Percentiles rank a stretch among this genome's conserved stretches.
Evolutionary conservation across 1,140 invertebrate species (phyloP).

Genomic region (Drosophila mauritiana): DNA sequence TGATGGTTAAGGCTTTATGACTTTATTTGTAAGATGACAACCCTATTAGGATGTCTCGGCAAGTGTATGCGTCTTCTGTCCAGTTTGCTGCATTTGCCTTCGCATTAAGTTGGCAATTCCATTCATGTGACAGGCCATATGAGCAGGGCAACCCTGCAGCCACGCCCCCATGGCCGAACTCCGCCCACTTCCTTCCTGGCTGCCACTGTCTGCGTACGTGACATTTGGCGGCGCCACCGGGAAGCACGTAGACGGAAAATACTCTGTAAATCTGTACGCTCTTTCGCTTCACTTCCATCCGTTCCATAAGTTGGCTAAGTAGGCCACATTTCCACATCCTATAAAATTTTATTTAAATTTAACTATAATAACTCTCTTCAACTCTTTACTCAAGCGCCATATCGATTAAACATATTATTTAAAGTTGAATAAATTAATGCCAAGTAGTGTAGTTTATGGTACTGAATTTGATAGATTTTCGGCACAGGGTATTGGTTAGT

Average conservation of each 20-base stretch:
- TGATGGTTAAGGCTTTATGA: not conserved
- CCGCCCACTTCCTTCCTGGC: slow-evolving; percentile 29
- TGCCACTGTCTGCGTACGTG: slow-evolving; percentile 71
- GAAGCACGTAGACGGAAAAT: slow-evolving; percentile 75
- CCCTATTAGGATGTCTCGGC: too few relatives aligned
- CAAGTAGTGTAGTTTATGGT: too few relatives aligned
- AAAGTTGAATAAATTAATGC: too few relatives aligned
- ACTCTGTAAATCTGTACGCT: slow-evolving; percentile 74
- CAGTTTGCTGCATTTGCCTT: slow-evolving; percentile 54
- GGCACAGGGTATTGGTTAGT: slow-evolving; percentile 12
- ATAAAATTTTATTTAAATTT: too few relatives aligned
- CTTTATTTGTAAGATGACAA: not conserved
- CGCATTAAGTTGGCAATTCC: slow-evolving; percentile 54
- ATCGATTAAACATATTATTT: too few relatives aligned
- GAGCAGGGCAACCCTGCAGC: slow-evolving; percentile 21
- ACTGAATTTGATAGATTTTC: too few relatives aligned
- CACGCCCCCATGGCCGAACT: not conserved
- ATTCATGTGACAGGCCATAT: slow-evolving; percentile 51
- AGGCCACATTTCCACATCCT: too few relatives aligned
- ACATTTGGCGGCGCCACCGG: slow-evolving; percentile 76
- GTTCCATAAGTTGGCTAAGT: not conserved
- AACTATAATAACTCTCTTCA: too few relatives aligned
- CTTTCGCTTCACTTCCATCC: slow-evolving; percentile 33
- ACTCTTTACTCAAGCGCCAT: too few relatives aligned
- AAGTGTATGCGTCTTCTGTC: slow-evolving; percentile 15